These are phyloP conservation scores for Lipophrys pholis DNA, from an alignment of 2,113 vertebrate genomes.

Conservation along the genomic window DNA sequence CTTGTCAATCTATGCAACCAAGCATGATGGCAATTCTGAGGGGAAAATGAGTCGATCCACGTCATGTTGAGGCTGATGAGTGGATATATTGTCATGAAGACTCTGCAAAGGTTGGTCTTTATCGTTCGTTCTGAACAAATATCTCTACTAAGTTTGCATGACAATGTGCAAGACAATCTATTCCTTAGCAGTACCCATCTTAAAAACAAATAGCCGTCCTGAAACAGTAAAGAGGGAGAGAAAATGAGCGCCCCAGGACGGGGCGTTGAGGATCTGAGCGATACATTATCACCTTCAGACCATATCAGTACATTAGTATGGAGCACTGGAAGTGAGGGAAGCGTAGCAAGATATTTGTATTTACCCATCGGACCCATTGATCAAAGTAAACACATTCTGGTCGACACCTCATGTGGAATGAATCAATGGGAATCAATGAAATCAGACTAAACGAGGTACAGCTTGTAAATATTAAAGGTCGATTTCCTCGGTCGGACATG, in stretches of 20 bases:
- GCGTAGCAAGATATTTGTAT: constrained; percentile 53
- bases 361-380: constrained; percentile 60
- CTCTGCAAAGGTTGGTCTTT: no score
- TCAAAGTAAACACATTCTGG: constrained; percentile 57
- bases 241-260: constrained; percentile 1
- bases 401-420: constrained; percentile 39
- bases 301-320: constrained; percentile 47
- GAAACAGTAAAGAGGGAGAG: not conserved
- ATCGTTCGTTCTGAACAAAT: no score
- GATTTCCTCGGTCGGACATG: not conserved
- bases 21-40: no score
- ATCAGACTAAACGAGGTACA: constrained; percentile 45
- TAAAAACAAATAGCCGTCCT: not conserved
- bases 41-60: no score
- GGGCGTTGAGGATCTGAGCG: constrained; percentile 22
- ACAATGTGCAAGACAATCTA: no score
- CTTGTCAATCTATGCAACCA: no score
- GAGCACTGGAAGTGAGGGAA: constrained; percentile 21
- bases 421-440: constrained; percentile 64
- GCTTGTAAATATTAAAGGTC: constrained; percentile 59
- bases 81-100: no score
- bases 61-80: no score
- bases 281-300: constrained; percentile 44
- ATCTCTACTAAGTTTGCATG: no score
- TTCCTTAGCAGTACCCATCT: constrained; percentile 69